Evolutionary conservation across 2,797 vertebrate species (phyloP).

Genomic region (Halcyon badia): DNA sequence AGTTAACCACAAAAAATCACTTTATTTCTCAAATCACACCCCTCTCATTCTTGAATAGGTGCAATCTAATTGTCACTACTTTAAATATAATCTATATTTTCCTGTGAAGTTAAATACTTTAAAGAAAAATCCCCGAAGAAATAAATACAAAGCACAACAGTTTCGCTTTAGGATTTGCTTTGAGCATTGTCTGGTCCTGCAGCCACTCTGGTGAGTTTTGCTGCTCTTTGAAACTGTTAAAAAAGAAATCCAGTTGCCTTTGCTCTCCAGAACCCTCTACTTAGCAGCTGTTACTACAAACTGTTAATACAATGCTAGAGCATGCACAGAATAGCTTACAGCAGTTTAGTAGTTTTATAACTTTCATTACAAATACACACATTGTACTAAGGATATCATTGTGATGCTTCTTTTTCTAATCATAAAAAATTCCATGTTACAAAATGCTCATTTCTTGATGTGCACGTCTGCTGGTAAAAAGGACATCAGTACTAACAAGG

Average conservation of each 20-base stretch:
- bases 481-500: neutral
- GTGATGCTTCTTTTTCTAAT: neutral
- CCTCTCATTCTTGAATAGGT: slow-evolving; percentile 21
- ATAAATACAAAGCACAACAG: slow-evolving; percentile 53
- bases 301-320: neutral
- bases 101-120: slow-evolving; percentile 41
- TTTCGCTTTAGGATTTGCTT: slow-evolving; percentile 18
- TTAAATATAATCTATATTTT: slow-evolving; percentile 15
- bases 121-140: slow-evolving; percentile 33
- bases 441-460: neutral
- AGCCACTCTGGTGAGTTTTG: neutral
- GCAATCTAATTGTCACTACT: neutral
- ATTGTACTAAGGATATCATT: neutral
- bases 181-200: slow-evolving; percentile 41
- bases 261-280: neutral
- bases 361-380: neutral
- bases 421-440: slow-evolving; percentile 22
- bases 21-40: slow-evolving; percentile 57
- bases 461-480: slow-evolving; percentile 7
- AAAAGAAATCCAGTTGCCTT: neutral
- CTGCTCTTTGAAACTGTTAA: neutral
- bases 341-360: neutral
- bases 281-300: neutral
- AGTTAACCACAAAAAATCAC: slow-evolving; percentile 38
- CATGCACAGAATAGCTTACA: slow-evolving; percentile 13